Evolutionary conservation across 2,797 vertebrate genomes (phyloP).

Genomic region (Diplodus sargus): DNA sequence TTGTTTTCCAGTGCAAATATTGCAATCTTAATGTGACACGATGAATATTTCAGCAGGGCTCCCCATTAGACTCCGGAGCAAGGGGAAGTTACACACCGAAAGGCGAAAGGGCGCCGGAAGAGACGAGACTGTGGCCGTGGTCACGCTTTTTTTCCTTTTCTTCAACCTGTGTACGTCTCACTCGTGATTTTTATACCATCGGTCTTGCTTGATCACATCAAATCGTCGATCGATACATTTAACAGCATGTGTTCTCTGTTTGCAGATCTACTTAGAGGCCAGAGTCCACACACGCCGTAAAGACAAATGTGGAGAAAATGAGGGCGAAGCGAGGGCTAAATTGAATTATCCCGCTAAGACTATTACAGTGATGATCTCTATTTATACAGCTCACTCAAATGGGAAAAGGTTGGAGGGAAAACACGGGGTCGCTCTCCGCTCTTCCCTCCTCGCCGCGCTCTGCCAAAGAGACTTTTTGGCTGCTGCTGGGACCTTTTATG

Average conservation of each 20-base stretch:
- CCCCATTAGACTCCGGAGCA: constrained; percentile 71
- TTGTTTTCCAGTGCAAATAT: constrained; percentile 76
- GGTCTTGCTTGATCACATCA: constrained; percentile 12
- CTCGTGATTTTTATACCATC: background rate
- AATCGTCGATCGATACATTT: constrained; percentile 23
- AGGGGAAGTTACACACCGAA: constrained; percentile 59
- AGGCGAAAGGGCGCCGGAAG: constrained; percentile 20
- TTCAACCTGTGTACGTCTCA: too few relatives aligned
- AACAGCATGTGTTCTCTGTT: constrained; percentile 4
- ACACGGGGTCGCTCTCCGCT: constrained; percentile 35
- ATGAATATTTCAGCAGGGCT: constrained; percentile 82
- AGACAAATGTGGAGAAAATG: constrained; percentile 67
- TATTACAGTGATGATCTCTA: constrained; percentile 68
- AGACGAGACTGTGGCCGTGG: constrained; percentile 31
- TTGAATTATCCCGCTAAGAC: constrained; percentile 70
- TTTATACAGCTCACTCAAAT: constrained; percentile 52
- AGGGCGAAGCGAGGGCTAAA: constrained; percentile 61
- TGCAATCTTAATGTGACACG: constrained; percentile 80
- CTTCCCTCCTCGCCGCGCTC: constrained; percentile 31
- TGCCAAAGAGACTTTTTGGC: constrained; percentile 75
- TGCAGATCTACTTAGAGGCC: constrained; percentile 29
- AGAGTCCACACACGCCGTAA: constrained; percentile 15
- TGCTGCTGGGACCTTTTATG: constrained; percentile 64
- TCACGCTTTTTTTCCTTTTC: background rate
- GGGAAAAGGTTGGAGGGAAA: constrained; percentile 49